Evolutionary conservation across 35 echinoderm and acorn worm species (phyloP), one percentile per base, ranked within the genome.

Genomic region (Ophiothrix spiculata): DNA sequence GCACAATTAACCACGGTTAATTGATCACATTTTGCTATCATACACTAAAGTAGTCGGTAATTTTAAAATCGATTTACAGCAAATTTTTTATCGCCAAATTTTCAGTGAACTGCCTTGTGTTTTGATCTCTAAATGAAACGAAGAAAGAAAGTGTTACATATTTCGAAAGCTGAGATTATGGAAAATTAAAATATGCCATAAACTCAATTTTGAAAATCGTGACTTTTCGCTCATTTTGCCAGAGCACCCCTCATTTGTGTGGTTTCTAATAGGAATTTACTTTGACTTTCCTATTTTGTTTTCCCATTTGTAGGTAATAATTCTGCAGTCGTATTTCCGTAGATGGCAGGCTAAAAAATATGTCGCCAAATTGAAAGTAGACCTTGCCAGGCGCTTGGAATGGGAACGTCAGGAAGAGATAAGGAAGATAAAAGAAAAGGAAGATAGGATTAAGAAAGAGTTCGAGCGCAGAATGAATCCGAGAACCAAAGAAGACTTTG

Each of bases 401-500:
- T 99, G 92, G 92, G 95, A 99, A 89, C 83, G 96, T 36, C 56
- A 86, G 78, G 96, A 99, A 77, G 96, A 94, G 78, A 92, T 94
- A 23, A 86, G 96, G n/a, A 99, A 99, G 75, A 94, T 99, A 33
- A 91, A 93, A 81, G 96, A 99, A 76, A 99, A 99, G 32, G 96
- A 94, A 37, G 92, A 99, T 25, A 87, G 96, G 80, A 99, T 99
- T 45, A 88, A 89, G 40, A 87, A 64, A 1, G 96, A 99, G 40
- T 99, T 99, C 90, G 92, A 99, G 80, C 84, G 92, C 31, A 74
- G 96, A 31, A 99, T 99, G 96, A 99, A 99, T 80, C 96, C 96
- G 3, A 82, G 86, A 38, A 91, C 89, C 23, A 99, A 99, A 83
- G 96, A 99, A 28, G 96, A 99, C 42, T 99, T 99, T 87, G 96